Percentiles rank a stretch among this genome's conserved stretches.
Evolutionary conservation across 2,113 vertebrate species (phyloP).

Genomic region (Phasianus colchicus): DNA sequence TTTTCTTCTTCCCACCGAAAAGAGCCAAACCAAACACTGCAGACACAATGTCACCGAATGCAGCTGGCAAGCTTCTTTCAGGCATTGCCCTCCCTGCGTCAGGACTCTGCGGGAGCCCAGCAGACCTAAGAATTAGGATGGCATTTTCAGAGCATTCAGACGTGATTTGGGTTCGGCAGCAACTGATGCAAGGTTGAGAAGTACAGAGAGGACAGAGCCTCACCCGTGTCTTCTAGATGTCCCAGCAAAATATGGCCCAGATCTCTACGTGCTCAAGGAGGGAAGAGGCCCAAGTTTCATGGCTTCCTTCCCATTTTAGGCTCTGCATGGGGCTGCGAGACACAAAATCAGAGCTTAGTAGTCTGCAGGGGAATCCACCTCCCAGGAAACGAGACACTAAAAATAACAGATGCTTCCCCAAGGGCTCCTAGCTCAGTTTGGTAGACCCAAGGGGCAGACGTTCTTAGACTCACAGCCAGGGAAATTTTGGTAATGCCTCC

Average conservation of each 20-base stretch:
- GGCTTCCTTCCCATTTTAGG: neutral
- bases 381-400: neutral
- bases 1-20: neutral
- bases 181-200: neutral
- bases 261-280: accelerated
- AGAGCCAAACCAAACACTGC: neutral
- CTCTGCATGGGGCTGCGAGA: neutral
- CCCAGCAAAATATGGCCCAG: neutral
- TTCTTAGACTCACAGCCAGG: neutral
- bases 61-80: neutral
- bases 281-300: neutral
- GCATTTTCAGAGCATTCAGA: neutral
- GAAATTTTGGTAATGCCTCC: slow-evolving; percentile 12
- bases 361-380: neutral
- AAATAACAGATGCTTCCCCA: slow-evolving; percentile 23
- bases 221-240: neutral
- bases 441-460: slow-evolving; percentile 1
- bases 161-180: neutral
- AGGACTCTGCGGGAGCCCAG: neutral
- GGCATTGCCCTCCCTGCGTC: neutral
- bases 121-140: neutral
- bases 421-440: neutral
- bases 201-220: neutral
- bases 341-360: neutral
- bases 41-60: neutral